Percentiles rank a stretch among this genome's conserved stretches.
Evolutionary conservation across 2,888 invertebrate species (phyloP).

Genomic region (Watsonalla cultraria): DNA sequence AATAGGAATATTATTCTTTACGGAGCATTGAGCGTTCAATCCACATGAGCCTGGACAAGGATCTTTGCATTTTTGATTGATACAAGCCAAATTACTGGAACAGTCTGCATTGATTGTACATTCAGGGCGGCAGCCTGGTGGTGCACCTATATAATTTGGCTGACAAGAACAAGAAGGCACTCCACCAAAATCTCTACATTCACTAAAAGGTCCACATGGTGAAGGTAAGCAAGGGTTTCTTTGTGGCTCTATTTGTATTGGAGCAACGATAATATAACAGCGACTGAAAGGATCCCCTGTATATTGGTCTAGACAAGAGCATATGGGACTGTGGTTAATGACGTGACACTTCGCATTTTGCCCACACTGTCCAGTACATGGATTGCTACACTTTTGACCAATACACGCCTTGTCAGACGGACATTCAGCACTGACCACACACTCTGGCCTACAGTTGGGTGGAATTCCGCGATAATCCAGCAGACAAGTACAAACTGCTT

Average conservation of each 20-base stretch:
- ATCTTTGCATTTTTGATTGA: conserved; percentile 86
- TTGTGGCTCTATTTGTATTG: conserved; percentile 36
- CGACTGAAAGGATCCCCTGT: conserved; percentile 83
- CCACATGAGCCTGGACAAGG: conserved; percentile 91
- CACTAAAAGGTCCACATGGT: conserved; percentile 83
- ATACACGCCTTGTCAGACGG: conserved; percentile 82
- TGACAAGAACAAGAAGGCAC: conserved; percentile 83
- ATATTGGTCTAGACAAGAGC: conserved; percentile 79
- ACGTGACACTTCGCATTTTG: conserved; percentile 85
- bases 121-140: conserved; percentile 84
- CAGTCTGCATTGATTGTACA: conserved; percentile 87
- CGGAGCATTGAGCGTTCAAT: conserved; percentile 79
- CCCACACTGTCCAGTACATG: conserved; percentile 86
- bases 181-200: conserved; percentile 79
- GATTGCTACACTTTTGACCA: conserved; percentile 84
- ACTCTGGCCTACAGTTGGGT: conserved; percentile 86
- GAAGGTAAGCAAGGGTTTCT: conserved; percentile 80
- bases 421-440: conserved; percentile 85
- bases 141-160: conserved; percentile 82
- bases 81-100: conserved; percentile 85
- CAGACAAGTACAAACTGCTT: conserved; percentile 85
- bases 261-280: conserved; percentile 56
- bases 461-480: conserved; percentile 82
- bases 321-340: conserved; percentile 85
- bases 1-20: conserved; percentile 85